Evolutionary conservation across 2,888 invertebrate species (phyloP).

Genomic region (Hyposoter dolosus): DNA sequence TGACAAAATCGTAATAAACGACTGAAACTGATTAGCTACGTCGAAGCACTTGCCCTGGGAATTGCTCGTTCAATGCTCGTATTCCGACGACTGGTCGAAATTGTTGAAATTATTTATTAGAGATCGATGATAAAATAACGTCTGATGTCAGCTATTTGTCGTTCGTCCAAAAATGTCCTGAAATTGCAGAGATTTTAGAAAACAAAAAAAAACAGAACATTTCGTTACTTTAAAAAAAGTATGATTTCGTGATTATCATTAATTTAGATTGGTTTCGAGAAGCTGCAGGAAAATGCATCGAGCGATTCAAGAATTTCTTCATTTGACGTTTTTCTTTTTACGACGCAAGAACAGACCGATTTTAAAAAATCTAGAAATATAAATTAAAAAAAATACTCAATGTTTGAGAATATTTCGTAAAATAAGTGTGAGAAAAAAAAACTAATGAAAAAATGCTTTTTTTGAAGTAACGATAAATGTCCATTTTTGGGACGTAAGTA

Average conservation of each 20-base stretch:
- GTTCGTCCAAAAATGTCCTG: not conserved
- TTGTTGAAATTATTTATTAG: constrained; percentile 8
- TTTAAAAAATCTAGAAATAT: not conserved
- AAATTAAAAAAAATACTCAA: not conserved
- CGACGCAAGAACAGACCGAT: not conserved
- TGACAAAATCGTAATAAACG: not conserved
- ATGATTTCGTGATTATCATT: not conserved
- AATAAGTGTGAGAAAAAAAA: not conserved
- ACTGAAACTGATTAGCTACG: constrained; percentile 6
- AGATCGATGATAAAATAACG: not conserved
- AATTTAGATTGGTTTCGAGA: not conserved
- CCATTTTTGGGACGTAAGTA: constrained; percentile 35
- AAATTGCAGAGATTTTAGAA: not conserved
- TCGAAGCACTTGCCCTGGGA: constrained; percentile 34
- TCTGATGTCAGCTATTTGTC: not conserved
- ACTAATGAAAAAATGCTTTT: not conserved
- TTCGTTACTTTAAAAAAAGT: constrained; percentile 4
- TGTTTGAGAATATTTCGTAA: not conserved
- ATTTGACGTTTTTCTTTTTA: not conserved
- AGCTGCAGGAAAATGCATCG: not conserved
- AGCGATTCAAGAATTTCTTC: not conserved
- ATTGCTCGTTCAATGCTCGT: not conserved
- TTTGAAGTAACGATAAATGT: constrained; percentile 31
- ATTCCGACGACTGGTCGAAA: constrained; percentile 5
- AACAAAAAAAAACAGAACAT: not conserved